Evolutionary conservation across 2,888 invertebrate genomes (phyloP).

Genomic region (Epinotia bilunana): DNA sequence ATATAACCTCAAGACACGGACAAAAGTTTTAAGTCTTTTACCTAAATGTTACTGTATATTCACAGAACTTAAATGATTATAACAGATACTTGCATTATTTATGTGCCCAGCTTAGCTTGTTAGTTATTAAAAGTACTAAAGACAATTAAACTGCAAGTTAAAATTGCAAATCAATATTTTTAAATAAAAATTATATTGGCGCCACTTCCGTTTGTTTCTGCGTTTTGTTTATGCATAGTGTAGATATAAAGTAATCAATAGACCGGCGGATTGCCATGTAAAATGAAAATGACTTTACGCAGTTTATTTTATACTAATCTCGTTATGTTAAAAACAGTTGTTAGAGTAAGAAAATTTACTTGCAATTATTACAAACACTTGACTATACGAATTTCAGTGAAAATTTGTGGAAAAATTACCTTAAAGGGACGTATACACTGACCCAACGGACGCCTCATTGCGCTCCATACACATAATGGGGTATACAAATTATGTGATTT

Average conservation of each 20-base stretch:
- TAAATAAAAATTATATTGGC: conserved; percentile 47
- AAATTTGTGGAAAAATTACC: no score
- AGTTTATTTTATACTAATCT: background rate
- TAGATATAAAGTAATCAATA: conserved; percentile 37
- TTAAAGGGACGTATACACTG: no score
- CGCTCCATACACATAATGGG: no score
- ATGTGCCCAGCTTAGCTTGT: background rate
- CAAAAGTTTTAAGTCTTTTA: conserved; percentile 50
- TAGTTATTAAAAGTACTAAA: background rate
- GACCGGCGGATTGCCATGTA: background rate
- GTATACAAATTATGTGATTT: no score
- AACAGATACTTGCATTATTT: background rate
- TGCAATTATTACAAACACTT: no score
- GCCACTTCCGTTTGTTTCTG: conserved; percentile 46
- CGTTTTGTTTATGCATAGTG: conserved; percentile 46
- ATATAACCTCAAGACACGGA: conserved; percentile 59
- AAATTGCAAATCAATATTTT: conserved; percentile 47
- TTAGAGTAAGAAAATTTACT: no score
- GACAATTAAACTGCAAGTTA: conserved; percentile 28
- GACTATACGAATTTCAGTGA: no score
- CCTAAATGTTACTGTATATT: background rate
- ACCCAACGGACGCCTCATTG: no score
- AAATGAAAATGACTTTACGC: background rate
- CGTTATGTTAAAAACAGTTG: no score
- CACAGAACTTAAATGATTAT: conserved; percentile 25